Evolutionary conservation across 2,113 vertebrate genomes (phyloP), one percentile per base, ranked within the genome.

Genomic region (Semnornis frantzii): DNA sequence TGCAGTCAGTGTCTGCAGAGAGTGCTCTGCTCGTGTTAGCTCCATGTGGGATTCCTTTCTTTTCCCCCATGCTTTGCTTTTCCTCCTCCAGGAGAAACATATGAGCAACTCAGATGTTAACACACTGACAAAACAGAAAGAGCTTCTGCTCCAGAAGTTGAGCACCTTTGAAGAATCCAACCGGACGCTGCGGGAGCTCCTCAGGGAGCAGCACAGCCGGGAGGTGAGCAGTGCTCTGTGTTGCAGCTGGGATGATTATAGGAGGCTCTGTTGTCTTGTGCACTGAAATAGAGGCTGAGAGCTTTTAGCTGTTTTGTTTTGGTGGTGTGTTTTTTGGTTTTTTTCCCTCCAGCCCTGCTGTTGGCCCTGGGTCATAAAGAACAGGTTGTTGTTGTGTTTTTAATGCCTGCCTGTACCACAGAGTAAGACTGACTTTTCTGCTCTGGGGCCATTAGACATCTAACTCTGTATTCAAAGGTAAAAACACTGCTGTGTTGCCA

Each of bases 141-240:
- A 99, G 55, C 97, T 99, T 72, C 97, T 99, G 91, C 94, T 99
- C 21, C 98, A 99, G 96, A 99, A 99, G 65, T 76, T 99, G 97
- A 98, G 98, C 85, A 98, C 98, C 2, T 99, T 99, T 84, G 99
- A 99, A 89, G 97, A 98, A 91, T 99, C 98, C 44, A 99, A 99
- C 96, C 95, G 97, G 75, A 97, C 98, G 0, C 98, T 99, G 30
- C 96, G 98, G n/a, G 98, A 98, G 15, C 98, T 99, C 42, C 97
- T 99, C 39, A 98, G 98, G 87, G 98, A 99, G 57, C 98, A 99
- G 63, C 98, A 98, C 4, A 85, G 71, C 46, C 96, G 97, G 72
- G 98, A 99, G 98, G 99, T 99, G 87, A 96, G 95, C 44, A 4
- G 8, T 13, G 28, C 60, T 81, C 34, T 27, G n/a, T 50, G 9